A percentile compares a stretch with the other conserved stretches of the same genome.
phyloP scores from a whole-genome alignment of 2,797 vertebrate species.

The Sitta carolinensis region DNA sequence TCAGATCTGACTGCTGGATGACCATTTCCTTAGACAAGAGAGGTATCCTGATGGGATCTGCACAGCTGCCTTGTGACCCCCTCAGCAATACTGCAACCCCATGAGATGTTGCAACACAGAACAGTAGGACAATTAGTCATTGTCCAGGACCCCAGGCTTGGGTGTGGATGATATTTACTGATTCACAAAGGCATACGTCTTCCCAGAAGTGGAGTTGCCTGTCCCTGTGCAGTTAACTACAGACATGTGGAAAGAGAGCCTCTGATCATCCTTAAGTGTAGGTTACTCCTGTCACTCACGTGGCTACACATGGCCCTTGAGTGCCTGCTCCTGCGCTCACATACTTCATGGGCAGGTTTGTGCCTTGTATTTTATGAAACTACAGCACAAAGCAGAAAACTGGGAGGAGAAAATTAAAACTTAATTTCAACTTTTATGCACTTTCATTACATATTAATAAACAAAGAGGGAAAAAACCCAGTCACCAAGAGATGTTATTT shows the following conservation, averaged over 20 bases:
- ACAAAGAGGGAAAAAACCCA: not conserved
- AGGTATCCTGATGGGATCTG: not conserved
- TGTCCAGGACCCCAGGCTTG: not conserved
- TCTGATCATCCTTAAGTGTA: not conserved
- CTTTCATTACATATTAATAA: not conserved
- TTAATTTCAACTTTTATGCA: not conserved
- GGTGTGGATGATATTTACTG: not conserved
- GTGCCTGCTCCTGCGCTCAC: not conserved
- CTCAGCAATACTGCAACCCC: not conserved
- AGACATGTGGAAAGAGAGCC: not conserved
- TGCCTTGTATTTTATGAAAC: not conserved
- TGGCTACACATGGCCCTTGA: not conserved
- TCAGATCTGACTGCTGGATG: not conserved
- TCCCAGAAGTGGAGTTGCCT: not conserved
- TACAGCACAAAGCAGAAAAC: not conserved
- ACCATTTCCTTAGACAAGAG: not conserved
- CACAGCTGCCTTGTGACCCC: not conserved
- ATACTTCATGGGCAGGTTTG: not conserved
- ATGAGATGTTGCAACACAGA: not conserved
- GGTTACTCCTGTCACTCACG: not conserved
- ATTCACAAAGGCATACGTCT: constrained; percentile 1
- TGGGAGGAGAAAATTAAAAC: not conserved
- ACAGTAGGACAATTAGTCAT: not conserved
- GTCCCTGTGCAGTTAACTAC: not conserved
- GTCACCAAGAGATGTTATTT: not conserved